These are phyloP conservation scores for Sinonovacula constricta DNA, from an alignment of 1,140 invertebrate genomes.

Conservation along the genomic window DNA sequence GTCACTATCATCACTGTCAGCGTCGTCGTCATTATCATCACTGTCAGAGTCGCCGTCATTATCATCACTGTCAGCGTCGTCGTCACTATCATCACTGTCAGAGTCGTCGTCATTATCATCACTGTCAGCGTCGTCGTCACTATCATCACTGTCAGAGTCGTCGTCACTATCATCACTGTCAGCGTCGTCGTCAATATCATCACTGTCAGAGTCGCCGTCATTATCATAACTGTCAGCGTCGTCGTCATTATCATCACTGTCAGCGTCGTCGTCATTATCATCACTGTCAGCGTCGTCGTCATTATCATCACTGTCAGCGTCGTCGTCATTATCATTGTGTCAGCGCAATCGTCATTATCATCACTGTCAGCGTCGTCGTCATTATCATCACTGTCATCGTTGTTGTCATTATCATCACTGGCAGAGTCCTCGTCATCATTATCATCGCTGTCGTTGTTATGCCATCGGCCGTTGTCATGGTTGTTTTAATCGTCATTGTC, in stretches of 20 bases:
- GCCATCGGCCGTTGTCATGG: background rate
- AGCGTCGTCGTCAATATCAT: background rate
- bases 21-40: no score
- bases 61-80: background rate
- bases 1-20: no score
- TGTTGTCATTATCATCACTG: background rate
- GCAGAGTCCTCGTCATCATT: background rate
- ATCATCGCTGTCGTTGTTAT: background rate
- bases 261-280: background rate
- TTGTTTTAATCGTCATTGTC: constrained; percentile 7
- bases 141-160: background rate
- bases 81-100: background rate
- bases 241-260: background rate
- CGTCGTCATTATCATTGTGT: background rate
- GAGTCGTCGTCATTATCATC: background rate
- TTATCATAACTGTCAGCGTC: background rate
- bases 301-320: background rate
- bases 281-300: background rate
- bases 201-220: background rate
- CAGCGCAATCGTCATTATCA: background rate
- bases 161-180: constrained; percentile 3
- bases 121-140: background rate
- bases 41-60: background rate
- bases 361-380: background rate
- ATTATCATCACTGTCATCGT: background rate